Evolutionary conservation across 2,113 vertebrate genomes (phyloP), one percentile per base, ranked within the genome.

Genomic region (Zapornia atra): DNA sequence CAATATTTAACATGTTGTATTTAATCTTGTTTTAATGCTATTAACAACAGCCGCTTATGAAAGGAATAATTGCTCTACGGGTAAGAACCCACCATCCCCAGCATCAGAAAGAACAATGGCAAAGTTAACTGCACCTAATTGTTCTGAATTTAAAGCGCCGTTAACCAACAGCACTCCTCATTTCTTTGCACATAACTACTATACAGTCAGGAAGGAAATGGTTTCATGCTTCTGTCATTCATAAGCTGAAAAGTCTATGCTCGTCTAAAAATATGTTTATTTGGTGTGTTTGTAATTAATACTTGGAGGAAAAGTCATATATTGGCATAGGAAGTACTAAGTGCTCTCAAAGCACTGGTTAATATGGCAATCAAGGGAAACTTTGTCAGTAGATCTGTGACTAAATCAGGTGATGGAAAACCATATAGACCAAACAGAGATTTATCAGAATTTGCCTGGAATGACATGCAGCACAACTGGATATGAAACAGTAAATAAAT

Each of bases 1-100:
- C 98, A 98, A 98, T 98, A 98, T 98, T 98, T 98, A 98, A 97
- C 98, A 97, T 98, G 98, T 98, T 98, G 97, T 97, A 98, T 98
- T 98, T 98, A 98, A 98, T 98, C 98, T 98, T 97, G 97, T 98
- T 98, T 98, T 98, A 98, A 98, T 98, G 98, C 97, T 98, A 97
- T 98, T 98, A 98, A 97, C 97, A 96, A 97, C 66, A 91, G 97
- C 96, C 96, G 96, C 96, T 97, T 97, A 95, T 96, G 96, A 97
- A 98, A 98, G 96, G 96, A 94, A 80, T 97, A 96, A 97, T 97
- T 96, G 97, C 94, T 94, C 46, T 65, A 95, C 6, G 92, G 92
- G 91, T 96, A 95, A 95, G 97, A 96, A 95, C 86, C 83, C 86
- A 88, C 88, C 92, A 93, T 96, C 93, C 92, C 93, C 94, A 96